Evolutionary conservation across 2,888 invertebrate genomes (phyloP).

Genomic region (Salticus scenicus): DNA sequence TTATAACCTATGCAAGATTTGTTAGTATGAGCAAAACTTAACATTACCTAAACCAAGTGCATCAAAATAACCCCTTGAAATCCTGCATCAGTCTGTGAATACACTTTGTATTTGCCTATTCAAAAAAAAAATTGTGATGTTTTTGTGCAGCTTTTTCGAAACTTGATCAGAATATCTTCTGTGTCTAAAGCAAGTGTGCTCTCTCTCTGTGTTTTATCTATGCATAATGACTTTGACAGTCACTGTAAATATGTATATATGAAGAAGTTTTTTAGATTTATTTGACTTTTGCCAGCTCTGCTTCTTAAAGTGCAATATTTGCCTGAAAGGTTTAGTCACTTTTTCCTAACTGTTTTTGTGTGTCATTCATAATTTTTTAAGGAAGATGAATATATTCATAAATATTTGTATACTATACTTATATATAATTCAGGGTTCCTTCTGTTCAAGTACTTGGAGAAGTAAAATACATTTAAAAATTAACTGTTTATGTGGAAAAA

Average conservation of each 20-base stretch:
- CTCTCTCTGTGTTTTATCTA: conserved; percentile 17
- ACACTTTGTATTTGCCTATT: background rate
- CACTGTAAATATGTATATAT: conserved; percentile 70
- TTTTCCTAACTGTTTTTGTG: conserved; percentile 41
- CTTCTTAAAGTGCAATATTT: conserved; percentile 67
- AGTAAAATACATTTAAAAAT: no score
- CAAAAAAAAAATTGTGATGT: conserved; percentile 8
- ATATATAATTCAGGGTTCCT: conserved; percentile 42
- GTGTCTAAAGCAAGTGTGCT: background rate
- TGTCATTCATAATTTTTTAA: conserved; percentile 35
- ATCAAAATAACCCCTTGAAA: conserved; percentile 15
- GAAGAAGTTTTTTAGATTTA: conserved; percentile 55
- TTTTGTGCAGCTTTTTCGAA: conserved; percentile 19
- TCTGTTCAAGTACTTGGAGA: background rate
- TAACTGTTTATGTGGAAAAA: no score
- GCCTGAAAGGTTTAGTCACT: conserved; percentile 67
- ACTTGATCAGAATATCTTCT: background rate
- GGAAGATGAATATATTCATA: conserved; percentile 34
- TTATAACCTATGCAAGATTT: background rate
- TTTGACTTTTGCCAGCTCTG: conserved; percentile 57
- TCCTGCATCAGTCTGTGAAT: background rate
- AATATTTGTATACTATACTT: conserved; percentile 67
- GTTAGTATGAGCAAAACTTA: background rate
- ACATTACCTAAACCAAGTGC: background rate
- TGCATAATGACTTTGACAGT: conserved; percentile 9